Conservation (phyloP, 2,797 vertebrate species). For the Erethizon dorsatum region DNA sequence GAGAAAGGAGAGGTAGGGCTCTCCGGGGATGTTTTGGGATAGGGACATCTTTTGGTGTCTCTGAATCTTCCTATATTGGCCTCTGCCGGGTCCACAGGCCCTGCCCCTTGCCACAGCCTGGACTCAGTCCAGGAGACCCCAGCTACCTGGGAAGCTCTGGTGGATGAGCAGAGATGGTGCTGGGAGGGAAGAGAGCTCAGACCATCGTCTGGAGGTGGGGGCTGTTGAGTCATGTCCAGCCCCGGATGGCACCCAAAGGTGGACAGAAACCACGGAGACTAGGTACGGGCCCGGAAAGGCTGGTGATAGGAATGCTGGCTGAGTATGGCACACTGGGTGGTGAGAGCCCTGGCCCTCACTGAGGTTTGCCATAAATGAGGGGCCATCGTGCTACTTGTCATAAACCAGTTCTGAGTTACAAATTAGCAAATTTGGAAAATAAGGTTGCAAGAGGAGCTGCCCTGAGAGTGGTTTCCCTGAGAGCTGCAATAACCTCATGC, state of each 20-base stretch:
- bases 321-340: rapidly evolving
- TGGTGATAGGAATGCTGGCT: not conserved
- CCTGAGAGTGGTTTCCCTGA: not conserved
- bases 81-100: too few species aligned
- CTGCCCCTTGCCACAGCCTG: not conserved
- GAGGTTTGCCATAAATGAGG: not conserved
- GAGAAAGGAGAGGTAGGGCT: not conserved
- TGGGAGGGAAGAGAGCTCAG: rapidly evolving
- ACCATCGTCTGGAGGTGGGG: not conserved
- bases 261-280: too few species aligned
- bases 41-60: not conserved
- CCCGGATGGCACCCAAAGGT: not conserved
- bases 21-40: not conserved
- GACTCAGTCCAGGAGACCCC: not conserved
- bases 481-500: rapidly evolving
- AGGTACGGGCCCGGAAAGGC: not conserved
- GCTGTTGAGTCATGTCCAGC: rapidly evolving
- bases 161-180: not conserved
- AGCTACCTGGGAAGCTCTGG: not conserved
- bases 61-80: not conserved
- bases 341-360: not conserved
- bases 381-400: not conserved
- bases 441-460: not conserved
- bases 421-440: conserved; percentile 20
- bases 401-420: not conserved